Base-by-base conservation (phyloP, 1,140 invertebrate genomes). In the Drosophila mauritiana region DNA sequence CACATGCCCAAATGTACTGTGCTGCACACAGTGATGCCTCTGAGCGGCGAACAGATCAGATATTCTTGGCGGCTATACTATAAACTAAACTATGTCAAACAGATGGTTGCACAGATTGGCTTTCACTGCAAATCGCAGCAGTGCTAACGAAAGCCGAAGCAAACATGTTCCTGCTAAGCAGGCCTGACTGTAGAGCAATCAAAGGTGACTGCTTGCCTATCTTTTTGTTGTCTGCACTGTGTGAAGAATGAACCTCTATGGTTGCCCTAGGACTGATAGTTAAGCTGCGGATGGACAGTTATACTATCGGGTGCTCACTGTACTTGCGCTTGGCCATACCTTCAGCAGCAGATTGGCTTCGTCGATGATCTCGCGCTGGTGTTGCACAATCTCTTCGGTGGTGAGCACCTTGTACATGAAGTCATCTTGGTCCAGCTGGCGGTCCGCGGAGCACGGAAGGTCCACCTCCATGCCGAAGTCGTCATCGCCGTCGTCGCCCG, bases 321-420 rank as follows among this genome's bases (percentile, higher is more conserved):
- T 36, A 36, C 49, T 51, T 8, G 31, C 31, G 17, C 22, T 25
- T 22, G 10, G 43, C 12, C 94, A 54, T 56, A 97, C 96, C 94
- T 97, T 96, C 78, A 97, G 95, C 80, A 97, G 96, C 56, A 94
- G 96, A 92, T 97, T 97, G 61, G 99, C 98, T 93, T 99, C 98
- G 94, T 97, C 98, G 80, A 99, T 99, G 89, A 96, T 98, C 93
- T 99, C 98, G 46, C 98, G 96, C 98, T 99, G 99, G 93, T 98
- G 97, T 92, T 98, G 96, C 56, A 99, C 97, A 92, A 99, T 98
- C 94, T 98, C 96, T 92, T 99, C 98, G 25, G 98, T 98, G 40
- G 97, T 97, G 51, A 99, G 94, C 64, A 99, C 97, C 94, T 98
- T 97, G 93, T 96, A 98, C 37, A 96, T 96, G 94, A 98, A 99